Base-by-base conservation (phyloP, 2,888 invertebrate genomes). In the Periphyllus acericola region DNA sequence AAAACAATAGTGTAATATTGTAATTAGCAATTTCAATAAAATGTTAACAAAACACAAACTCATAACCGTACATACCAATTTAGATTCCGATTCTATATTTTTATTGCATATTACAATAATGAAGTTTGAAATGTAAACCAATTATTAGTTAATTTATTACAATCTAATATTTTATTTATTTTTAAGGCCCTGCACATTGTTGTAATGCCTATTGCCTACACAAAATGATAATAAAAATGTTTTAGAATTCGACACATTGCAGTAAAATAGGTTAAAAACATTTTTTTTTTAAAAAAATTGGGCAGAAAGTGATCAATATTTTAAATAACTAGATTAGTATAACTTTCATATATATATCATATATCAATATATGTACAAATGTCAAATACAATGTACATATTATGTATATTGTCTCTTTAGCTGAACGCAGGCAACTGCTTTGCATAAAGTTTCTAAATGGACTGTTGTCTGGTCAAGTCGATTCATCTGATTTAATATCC, bases 301-400 rank as follows among this genome's bases (percentile, higher is more conserved):
- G 25, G 46, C 46, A 46, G 68, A 81, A 81, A 68, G 40, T 68
- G 1, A 17, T 2, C 29, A 82, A 71, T 46, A 71, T 71, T 11
- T 71, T 11, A 21, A 60, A 21, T 17, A 40, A 66, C 36, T 66
- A 14, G 19, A 80, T 80, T 46, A 71, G 32, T 46, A 46, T 2
- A 68, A 82, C 21, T 82, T 46, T 1, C n/a, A 46, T 21, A 82
- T 66, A 66, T 68, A 81, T 68, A 66, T n/a, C n/a, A n/a, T 32
- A 3, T 60, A 60, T 60, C 0, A 60, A 25, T 25, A 60, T 60
- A 46, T 14, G 1, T 21, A 74, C 36, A 21, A 17, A 72, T 25
- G 14, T 34, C 74, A 6, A 21, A 60, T 60, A 46, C 14, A 46
- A 75, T 14, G 40, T 17, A 75, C 9, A 36, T 36, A 5, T 75